Conservation (phyloP, 2,113 vertebrate species). For the Mesembrinibis cayennensis region DNA sequence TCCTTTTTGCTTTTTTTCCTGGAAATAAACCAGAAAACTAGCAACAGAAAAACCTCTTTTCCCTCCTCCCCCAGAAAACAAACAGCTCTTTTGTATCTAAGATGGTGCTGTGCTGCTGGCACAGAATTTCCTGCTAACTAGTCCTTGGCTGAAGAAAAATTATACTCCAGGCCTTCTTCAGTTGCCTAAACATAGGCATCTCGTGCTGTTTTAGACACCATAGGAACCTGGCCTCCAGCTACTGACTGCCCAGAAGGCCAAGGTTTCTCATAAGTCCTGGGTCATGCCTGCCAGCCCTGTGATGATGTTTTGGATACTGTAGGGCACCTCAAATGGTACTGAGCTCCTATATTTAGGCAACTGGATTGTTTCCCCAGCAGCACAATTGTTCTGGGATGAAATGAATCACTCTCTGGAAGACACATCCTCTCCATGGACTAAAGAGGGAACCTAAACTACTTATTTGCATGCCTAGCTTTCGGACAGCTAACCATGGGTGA, state of each 20-base stretch:
- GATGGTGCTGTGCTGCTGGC: neutral
- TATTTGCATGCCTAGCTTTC: neutral
- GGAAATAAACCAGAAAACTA: neutral
- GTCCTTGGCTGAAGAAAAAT: neutral
- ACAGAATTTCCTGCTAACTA: neutral
- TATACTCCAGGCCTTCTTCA: neutral
- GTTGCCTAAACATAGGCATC: neutral
- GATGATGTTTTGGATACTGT: neutral
- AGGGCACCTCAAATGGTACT: neutral
- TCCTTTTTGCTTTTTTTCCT: neutral
- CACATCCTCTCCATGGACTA: neutral
- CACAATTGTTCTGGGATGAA: slow-evolving; percentile 26
- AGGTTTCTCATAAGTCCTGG: neutral
- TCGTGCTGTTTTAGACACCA: neutral
- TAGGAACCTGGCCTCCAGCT: neutral
- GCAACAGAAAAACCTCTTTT: neutral
- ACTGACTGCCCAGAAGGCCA: neutral
- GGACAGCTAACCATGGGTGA: neutral
- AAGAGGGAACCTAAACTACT: neutral
- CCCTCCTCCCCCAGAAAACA: neutral
- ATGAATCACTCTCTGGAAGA: slow-evolving; percentile 9
- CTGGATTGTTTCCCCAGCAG: neutral
- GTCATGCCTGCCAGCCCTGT: neutral
- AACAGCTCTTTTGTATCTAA: neutral
- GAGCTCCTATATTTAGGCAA: slow-evolving; percentile 44